Percentiles rank a stretch among this genome's conserved stretches.
These are phyloP conservation scores for Biston stratarius DNA, from an alignment of 2,888 invertebrate species.

Conservation along the genomic window DNA sequence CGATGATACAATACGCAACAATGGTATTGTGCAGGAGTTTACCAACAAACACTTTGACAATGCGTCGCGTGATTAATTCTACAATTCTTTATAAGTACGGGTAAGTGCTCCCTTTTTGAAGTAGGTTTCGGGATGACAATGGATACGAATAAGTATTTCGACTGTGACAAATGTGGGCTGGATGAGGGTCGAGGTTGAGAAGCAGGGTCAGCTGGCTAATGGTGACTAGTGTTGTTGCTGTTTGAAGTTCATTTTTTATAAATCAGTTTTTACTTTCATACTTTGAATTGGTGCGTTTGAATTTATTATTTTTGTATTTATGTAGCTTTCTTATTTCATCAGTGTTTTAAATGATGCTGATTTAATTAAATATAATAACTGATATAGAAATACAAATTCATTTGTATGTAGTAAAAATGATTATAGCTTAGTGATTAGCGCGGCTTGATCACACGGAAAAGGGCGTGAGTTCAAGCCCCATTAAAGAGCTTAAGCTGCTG, in stretches of 20 bases:
- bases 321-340: too few species aligned
- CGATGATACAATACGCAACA: conserved; percentile 47
- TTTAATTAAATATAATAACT: too few species aligned
- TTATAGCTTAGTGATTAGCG: too few species aligned
- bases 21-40: conserved; percentile 75
- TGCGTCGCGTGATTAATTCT: conserved; percentile 79
- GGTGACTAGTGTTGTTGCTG: neutral
- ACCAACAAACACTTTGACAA: conserved; percentile 77
- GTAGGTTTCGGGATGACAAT: conserved; percentile 47
- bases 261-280: neutral
- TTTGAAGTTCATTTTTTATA: neutral
- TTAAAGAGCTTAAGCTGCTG: too few species aligned
- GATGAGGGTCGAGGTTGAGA: conserved; percentile 28
- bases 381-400: too few species aligned
- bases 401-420: too few species aligned
- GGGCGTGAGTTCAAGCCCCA: too few species aligned
- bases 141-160: conserved; percentile 29
- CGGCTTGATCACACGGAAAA: too few species aligned
- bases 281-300: too few species aligned
- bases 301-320: too few species aligned
- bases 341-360: too few species aligned
- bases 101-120: conserved; percentile 66
- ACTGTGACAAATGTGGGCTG: conserved; percentile 42
- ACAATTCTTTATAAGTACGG: conserved; percentile 59
- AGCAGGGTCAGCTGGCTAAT: conserved; percentile 30